Conservation (phyloP, 2,113 vertebrate species). For the Guaruba guarouba region DNA sequence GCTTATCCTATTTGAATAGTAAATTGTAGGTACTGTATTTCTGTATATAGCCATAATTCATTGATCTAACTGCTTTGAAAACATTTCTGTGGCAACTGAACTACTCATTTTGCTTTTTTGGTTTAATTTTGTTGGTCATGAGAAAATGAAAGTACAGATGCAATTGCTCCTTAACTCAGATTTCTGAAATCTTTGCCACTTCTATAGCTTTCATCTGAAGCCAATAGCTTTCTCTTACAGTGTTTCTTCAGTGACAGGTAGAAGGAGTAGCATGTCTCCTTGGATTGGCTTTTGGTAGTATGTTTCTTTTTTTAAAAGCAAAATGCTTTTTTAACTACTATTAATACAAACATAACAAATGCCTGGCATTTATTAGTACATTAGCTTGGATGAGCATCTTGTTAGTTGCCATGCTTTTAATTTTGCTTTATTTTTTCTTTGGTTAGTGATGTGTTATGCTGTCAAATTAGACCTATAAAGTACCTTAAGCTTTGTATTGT, state of each 20-base stretch:
- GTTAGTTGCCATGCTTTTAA: not conserved
- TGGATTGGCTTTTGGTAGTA: not conserved
- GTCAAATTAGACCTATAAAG: not conserved
- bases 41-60: not conserved
- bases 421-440: not conserved
- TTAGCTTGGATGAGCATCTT: not conserved
- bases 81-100: not conserved
- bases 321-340: not conserved
- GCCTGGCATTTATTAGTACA: not conserved
- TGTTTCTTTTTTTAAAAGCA: not conserved
- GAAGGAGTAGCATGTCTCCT: not conserved
- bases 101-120: not conserved
- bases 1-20: not conserved
- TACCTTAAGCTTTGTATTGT: not conserved
- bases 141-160: not conserved
- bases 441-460: not conserved
- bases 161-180: not conserved
- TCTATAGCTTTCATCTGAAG: not conserved
- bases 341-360: not conserved
- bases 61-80: not conserved
- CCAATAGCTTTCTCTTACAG: not conserved
- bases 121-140: not conserved
- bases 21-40: not conserved
- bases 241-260: not conserved
- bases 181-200: not conserved